Conservation (phyloP, 2,888 invertebrate genomes). For the Drosophila quinaria region DNA sequence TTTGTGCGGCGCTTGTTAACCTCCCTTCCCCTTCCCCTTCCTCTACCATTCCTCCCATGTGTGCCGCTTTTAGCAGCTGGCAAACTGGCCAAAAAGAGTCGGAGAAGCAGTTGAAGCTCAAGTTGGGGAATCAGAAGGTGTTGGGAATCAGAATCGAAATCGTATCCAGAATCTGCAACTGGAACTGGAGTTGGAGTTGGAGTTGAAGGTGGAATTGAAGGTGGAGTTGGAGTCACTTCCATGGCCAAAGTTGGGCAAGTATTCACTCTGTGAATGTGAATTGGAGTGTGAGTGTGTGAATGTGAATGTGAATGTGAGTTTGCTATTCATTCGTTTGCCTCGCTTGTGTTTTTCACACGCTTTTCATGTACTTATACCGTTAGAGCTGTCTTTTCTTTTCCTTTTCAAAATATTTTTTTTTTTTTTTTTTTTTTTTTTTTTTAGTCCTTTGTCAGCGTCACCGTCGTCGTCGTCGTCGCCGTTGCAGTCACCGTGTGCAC, state of each 20-base stretch:
- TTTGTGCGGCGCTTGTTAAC: constrained; percentile 32
- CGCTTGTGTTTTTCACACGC: constrained; percentile 65
- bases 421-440: constrained; percentile 20
- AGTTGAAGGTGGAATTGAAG: not conserved
- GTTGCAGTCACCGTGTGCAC: constrained; percentile 51
- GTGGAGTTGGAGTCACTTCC: constrained; percentile 23
- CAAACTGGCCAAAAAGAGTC: constrained; percentile 35
- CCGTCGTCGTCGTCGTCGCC: constrained; percentile 14
- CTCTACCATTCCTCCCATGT: not conserved
- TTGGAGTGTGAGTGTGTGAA: constrained; percentile 22
- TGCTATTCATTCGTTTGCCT: constrained; percentile 70
- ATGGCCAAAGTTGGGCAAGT: not conserved
- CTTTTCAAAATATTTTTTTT: constrained; percentile 3
- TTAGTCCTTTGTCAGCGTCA: constrained; percentile 59
- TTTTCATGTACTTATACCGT: constrained; percentile 65
- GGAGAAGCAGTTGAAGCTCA: not conserved
- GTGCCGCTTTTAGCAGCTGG: constrained; percentile 4
- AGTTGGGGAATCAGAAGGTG: constrained; percentile 2
- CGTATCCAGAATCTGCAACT: not conserved
- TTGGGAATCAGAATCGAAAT: constrained; percentile 18
- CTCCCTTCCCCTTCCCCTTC: not conserved
- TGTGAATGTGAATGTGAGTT: constrained; percentile 38
- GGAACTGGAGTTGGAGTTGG: constrained; percentile 20
- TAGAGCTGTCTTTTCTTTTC: constrained; percentile 18
- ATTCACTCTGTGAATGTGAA: not conserved